Evolutionary conservation across 2,113 vertebrate species (phyloP), one percentile per base, ranked within the genome.

Genomic region (Salvator merianae): DNA sequence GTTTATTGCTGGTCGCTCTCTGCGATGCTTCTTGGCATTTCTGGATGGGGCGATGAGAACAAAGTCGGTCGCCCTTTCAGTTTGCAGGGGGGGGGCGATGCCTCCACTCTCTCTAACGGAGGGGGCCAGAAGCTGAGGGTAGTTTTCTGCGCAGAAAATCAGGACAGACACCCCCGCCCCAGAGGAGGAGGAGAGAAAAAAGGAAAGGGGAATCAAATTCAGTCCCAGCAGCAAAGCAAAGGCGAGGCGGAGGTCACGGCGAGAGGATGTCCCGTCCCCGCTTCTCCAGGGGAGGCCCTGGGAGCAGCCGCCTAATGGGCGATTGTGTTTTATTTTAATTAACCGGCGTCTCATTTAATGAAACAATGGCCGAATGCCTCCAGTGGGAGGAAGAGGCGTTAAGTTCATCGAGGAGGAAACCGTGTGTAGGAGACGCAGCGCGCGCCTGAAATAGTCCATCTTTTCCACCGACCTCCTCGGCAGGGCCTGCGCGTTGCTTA

Each of bases 171-270:
- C 13, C 16, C 3, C 55, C 20, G 55, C 55, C 55, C 55, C 55
- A 16, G 20, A 59, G 55, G 55, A 59, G 20, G 55, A 20, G 20
- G 55, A 47, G 43, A 20, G 55, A 59, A 20, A 4, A 20, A 59
- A 59, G 18, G 55, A 59, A 20, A 59, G 55, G 18, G 20, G 96
- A 98, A 96, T 97, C 97, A 94, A 97, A 96, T 96, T 97, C 96
- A 97, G 97, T 97, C 97, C 94, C 95, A 94, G 95, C 89, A 83
- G 90, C 89, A 92, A 96, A 95, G 95, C 93, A 94, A 94, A 92
- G 91, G 92, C 92, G 94, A 96, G 96, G 94, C 93, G 94, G 92
- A 93, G 95, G 95, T 96, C 95, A 95, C 89, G 86, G 93, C 95
- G n/a, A 94, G 94, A 94, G 95, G 94, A 95, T 96, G 95, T 96